Evolutionary conservation across 2,888 invertebrate genomes (phyloP), one percentile per base, ranked within the genome.

Genomic region (Deilephila porcellus): DNA sequence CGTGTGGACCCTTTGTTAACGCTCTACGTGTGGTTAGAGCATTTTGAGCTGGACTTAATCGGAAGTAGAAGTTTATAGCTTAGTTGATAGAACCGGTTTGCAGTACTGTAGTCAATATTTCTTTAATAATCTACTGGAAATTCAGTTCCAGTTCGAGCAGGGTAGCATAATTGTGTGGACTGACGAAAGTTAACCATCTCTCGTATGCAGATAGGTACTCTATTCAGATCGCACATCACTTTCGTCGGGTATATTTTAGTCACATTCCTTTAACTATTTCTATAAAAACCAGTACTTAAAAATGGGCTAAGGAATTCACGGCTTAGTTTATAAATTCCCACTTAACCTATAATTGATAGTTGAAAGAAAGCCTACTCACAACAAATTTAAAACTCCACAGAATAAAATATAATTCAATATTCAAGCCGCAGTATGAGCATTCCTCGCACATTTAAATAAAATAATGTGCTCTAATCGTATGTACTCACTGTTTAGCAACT

Each of bases 401-500:
- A n/a, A 17, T 4, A 45, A 64, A 60, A 37, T 37, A 64, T 20
- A 45, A 45, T 11, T 20, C 19, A 7, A 20, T 37, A 52, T 25
- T 7, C 45, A 25, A 52, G 25, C 20, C 52, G 45, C 45, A 1
- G 67, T 17, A 52, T 52, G 67, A 4, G 20, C 52, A 67, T 45
- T 67, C 67, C 67, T 67, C 20, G 45, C 67, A 67, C 67, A 67
- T 67, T 14, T 67, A 67, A 67, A 77, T 80, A 80, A 78, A 73
- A 76, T 77, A 78, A 74, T 73, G 76, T 67, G 29, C 60, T 64
- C 78, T 76, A 74, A 80, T 79, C 79, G 79, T 77, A 75, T 77
- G 78, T 74, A 81, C 79, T 78, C 75, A 78, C 77, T 74, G 79
- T 77, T 80, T 80, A 81, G 78, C 76, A 77, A 74, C 78, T 77